Conservation (phyloP, 2,113 vertebrate species). For the Ifrita kowaldi region DNA sequence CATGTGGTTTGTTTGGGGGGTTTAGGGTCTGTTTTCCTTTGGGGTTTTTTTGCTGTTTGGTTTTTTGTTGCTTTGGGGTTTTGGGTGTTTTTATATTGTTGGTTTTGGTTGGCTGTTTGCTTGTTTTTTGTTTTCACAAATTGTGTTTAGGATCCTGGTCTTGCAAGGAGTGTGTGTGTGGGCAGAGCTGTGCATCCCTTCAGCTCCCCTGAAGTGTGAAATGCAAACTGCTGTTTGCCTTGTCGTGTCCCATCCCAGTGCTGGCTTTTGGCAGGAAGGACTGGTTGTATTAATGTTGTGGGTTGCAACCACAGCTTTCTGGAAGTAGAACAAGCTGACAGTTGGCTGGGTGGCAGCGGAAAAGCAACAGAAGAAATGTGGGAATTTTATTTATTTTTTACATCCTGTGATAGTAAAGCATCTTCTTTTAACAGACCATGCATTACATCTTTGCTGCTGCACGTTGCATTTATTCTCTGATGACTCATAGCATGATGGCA, state of each 20-base stretch:
- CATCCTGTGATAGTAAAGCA: background rate
- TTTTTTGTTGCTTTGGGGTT: background rate
- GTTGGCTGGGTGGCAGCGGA: background rate
- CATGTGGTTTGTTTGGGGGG: background rate
- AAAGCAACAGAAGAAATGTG: background rate
- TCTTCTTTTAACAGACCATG: background rate
- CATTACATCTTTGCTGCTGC: background rate
- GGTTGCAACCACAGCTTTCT: background rate
- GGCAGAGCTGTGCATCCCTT: background rate
- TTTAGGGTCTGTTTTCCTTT: background rate
- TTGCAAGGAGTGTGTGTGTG: background rate
- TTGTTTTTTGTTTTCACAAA: background rate
- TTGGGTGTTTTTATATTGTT: background rate
- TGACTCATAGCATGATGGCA: background rate
- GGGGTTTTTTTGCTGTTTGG: background rate
- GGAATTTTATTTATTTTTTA: background rate
- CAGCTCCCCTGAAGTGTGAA: background rate
- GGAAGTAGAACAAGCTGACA: background rate
- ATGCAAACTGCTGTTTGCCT: background rate
- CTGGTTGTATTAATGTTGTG: background rate
- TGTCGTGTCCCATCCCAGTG: accelerated
- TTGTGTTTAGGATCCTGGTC: background rate
- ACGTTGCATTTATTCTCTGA: background rate
- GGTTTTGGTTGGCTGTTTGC: background rate
- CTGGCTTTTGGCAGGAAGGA: background rate